Base-by-base conservation (phyloP, 2,113 vertebrate genomes). In the Lophotis ruficrista region DNA sequence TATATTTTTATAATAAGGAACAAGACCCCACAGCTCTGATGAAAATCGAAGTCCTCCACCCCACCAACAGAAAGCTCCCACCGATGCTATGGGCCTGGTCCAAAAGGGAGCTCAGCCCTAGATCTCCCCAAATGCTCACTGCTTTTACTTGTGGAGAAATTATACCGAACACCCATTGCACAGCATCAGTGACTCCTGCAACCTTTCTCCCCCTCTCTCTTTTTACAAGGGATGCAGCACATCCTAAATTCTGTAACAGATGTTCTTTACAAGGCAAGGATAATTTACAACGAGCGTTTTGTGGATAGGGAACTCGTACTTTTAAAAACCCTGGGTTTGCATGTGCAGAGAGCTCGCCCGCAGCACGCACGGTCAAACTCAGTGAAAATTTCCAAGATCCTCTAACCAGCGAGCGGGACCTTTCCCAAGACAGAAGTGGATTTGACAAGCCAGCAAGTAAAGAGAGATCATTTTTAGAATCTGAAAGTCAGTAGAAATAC, bases 221-320 rank as follows among this genome's bases (percentile, higher is more conserved):
- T 94, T 93, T 91, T 88, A 83, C n/a, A 54, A 70, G 70, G 45
- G 94, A 73, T 14, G 50, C 82, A 90, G 80, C 91, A 85, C 84
- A 96, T 88, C 90, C 92, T 90, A 66, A 76, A 72, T 76, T 83
- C 87, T 35, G 7, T 31, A 95, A 69, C 91, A 96, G 84, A 96
- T 94, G 94, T 73, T 91, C 78, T 93, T 94, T 87, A 91, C 73
- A 73, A 93, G 91, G 65, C 73, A 61, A 65, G 81, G 95, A 83
- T 69, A 30, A 72, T 71, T 82, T 57, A 79, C 53, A 76, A 25
- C 16, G 70, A 56, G 57, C 45, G 61, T 37, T 93, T 75, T 82
- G 87, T 64, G 84, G 61, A 76, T 12, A 79, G 38, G 61, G 89
- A 82, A n/a, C 66, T 91, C 53, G 9, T 10, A 30, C 48, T 79